Evolutionary conservation across 1,140 invertebrate genomes (phyloP), one percentile per base, ranked within the genome.

Genomic region (Tetranychus urticae): DNA sequence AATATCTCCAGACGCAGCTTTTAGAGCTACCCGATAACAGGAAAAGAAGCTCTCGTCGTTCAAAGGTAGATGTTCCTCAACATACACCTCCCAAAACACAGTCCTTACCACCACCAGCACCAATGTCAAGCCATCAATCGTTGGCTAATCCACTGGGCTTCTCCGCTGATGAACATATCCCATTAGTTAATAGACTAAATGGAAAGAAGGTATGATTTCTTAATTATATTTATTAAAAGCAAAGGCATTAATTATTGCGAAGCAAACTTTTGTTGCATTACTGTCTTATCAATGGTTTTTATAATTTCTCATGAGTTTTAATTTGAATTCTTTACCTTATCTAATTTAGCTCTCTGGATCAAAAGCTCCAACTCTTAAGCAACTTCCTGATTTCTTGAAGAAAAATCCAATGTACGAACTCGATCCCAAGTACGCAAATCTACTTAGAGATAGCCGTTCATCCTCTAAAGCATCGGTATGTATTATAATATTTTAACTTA

Each of bases 351-450:
- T 96, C 52, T 86, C 85, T 55, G 89, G 90, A 50, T 85, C 85
- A 56, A 97, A 97, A 75, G 92, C 92, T 47, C 93, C 93, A 3
- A 88, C 90, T 66, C 72, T 97, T 42, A 92, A 92, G 72, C 81
- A 90, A 68, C 76, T 98, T 7, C 84, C 85, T 52, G 83, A 88
- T 68, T 97, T 91, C 91, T 73, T 93, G 52, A 79, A 85, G 62
- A 89, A 94, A 70, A 97, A 98, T 76, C 88, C 90, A 12, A 85
- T 88, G 79, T 97, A 87, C 71, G 91, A 97, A 71, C 90, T 97
- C 23, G 92, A 97, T 76, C 85, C 90, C 3, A 92, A 93, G 69
- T 97, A 91, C 91, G 83, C 88, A 1, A 88, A 93, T 66, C 77
- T 93, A 62, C 86, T 94, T 14, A 52, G 50, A 60, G 63, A 64